These are phyloP conservation scores for Phyllotreta cruciferae DNA, from an alignment of 2,888 invertebrate species.

Conservation along the genomic window DNA sequence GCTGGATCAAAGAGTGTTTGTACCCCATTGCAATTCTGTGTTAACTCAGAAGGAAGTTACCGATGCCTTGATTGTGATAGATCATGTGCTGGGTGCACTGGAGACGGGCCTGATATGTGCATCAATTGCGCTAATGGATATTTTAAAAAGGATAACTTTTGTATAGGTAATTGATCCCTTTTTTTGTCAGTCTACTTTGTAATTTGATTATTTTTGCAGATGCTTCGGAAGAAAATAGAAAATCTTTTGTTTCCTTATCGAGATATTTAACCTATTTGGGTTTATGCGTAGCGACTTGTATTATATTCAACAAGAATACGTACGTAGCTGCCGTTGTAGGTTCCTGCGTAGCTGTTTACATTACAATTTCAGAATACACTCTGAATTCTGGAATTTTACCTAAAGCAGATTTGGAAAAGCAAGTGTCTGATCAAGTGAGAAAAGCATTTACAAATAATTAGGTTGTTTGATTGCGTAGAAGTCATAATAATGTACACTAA, in stretches of 20 bases:
- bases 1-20: slow-evolving; percentile 64
- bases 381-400: slow-evolving; percentile 55
- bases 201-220: slow-evolving; percentile 53
- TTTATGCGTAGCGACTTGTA: slow-evolving; percentile 82
- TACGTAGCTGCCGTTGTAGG: slow-evolving; percentile 81
- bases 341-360: slow-evolving; percentile 80
- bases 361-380: slow-evolving; percentile 85
- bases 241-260: slow-evolving; percentile 66
- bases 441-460: slow-evolving; percentile 40
- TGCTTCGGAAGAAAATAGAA: slow-evolving; percentile 62
- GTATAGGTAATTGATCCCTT: slow-evolving; percentile 67
- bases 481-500: too few relatives aligned
- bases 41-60: slow-evolving; percentile 87
- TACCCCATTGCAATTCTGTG: slow-evolving; percentile 78
- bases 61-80: slow-evolving; percentile 84
- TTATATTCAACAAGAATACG: slow-evolving; percentile 82
- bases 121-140: slow-evolving; percentile 79
- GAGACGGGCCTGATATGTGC: slow-evolving; percentile 93
- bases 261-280: slow-evolving; percentile 87
- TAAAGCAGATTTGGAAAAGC: slow-evolving; percentile 50
- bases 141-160: slow-evolving; percentile 75
- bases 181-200: not conserved
- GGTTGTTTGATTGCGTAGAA: too few relatives aligned
- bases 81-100: slow-evolving; percentile 83
- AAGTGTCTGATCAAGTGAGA: slow-evolving; percentile 48